Percentiles rank a stretch among this genome's conserved stretches.
Evolutionary conservation across 2,888 invertebrate genomes (phyloP).

Genomic region (Proisotoma minuta): DNA sequence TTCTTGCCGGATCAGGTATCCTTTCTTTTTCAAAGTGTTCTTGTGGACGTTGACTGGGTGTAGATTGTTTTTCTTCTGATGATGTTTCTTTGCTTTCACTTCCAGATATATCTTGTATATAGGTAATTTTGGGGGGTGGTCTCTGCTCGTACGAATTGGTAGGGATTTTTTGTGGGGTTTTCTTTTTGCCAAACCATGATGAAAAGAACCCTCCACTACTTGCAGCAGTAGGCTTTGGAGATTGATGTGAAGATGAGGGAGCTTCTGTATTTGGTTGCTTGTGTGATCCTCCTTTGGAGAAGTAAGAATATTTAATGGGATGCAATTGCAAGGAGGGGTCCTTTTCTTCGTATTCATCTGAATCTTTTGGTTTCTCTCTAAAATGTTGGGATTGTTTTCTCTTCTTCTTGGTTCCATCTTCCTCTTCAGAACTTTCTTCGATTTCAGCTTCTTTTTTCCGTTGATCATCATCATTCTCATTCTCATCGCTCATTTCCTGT

Average conservation of each 20-base stretch:
- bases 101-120: background rate
- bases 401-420: background rate
- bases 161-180: background rate
- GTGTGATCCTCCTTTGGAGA: background rate
- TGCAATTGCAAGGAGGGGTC: background rate
- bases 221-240: background rate
- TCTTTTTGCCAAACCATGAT: background rate
- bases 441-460: background rate
- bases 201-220: background rate
- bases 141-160: background rate
- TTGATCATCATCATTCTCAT: constrained; percentile 12
- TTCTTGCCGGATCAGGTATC: background rate
- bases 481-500: background rate
- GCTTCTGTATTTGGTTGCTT: background rate
- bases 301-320: background rate
- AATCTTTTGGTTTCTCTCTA: constrained; percentile 14
- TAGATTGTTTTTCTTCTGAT: background rate
- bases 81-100: background rate
- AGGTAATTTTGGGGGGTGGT: too few relatives aligned
- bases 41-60: too few relatives aligned
- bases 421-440: constrained; percentile 12
- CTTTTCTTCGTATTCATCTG: constrained; percentile 12
- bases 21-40: too few relatives aligned
- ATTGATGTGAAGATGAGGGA: too few relatives aligned
- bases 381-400: background rate